A percentile compares a stretch with the other conserved stretches of the same genome.
These are phyloP conservation scores for Dusona sp. DNA, from an alignment of 2,888 invertebrate species.

Conservation along the genomic window DNA sequence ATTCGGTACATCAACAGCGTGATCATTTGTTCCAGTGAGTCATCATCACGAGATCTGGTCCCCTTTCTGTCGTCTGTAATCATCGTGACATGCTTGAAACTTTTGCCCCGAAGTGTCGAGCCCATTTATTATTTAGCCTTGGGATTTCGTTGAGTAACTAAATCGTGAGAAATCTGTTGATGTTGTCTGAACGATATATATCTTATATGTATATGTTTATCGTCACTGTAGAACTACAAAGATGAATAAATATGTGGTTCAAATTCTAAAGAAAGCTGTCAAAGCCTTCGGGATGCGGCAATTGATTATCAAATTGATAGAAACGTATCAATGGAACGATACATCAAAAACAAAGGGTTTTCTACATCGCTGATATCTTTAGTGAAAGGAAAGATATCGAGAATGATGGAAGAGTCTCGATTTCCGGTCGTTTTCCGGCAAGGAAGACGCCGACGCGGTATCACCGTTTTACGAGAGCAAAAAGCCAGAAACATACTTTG, in stretches of 20 bases:
- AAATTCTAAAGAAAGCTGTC: neutral
- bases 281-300: neutral
- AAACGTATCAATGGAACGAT: constrained; percentile 32
- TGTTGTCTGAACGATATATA: neutral
- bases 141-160: constrained; percentile 40
- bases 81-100: constrained; percentile 30
- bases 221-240: neutral
- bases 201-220: neutral
- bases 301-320: constrained; percentile 48
- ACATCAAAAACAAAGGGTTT: constrained; percentile 12
- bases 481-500: constrained; percentile 36
- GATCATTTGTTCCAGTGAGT: constrained; percentile 51
- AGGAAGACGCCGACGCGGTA: constrained; percentile 45
- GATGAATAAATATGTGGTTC: constrained; percentile 1
- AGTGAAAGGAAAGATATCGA: constrained; percentile 31
- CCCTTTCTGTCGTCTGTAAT: constrained; percentile 37
- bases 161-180: constrained; percentile 32
- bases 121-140: constrained; percentile 50
- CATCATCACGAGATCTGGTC: constrained; percentile 47
- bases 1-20: constrained; percentile 9
- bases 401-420: constrained; percentile 38
- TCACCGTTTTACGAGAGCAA: constrained; percentile 50
- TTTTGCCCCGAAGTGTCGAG: constrained; percentile 43
- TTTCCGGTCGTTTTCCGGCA: constrained; percentile 28
- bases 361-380: neutral